Conservation (phyloP, 2,888 invertebrate species). For the Apodemia hepburni region DNA sequence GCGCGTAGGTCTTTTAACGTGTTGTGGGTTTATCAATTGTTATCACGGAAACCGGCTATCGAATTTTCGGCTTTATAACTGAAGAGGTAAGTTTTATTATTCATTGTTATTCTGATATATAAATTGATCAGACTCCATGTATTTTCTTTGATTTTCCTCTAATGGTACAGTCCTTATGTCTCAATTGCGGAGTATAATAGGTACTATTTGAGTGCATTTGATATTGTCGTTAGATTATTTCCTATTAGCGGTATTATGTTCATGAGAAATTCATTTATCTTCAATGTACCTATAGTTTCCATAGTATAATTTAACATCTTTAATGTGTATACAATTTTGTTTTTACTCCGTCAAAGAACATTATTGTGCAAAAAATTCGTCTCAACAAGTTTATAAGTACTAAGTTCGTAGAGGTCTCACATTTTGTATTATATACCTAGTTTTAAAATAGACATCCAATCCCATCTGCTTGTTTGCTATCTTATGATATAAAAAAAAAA, state of each 20-base stretch:
- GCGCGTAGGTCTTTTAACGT: slow-evolving; percentile 21
- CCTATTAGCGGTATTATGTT: slow-evolving; percentile 5
- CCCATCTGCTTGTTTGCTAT: too few relatives aligned
- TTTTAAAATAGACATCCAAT: too few relatives aligned
- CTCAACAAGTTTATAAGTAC: too few relatives aligned
- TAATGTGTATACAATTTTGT: background rate
- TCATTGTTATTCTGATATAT: background rate
- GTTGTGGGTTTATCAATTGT: slow-evolving; percentile 14
- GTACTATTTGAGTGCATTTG: slow-evolving; percentile 1
- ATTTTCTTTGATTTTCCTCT: slow-evolving; percentile 10
- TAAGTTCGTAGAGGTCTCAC: too few relatives aligned
- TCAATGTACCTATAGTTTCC: background rate
- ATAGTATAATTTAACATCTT: background rate
- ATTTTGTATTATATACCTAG: too few relatives aligned
- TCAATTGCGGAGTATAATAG: slow-evolving; percentile 2
- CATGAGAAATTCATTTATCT: background rate
- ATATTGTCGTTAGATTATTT: slow-evolving; percentile 3
- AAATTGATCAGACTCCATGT: background rate
- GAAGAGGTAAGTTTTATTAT: background rate
- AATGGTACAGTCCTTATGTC: background rate
- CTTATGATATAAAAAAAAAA: too few relatives aligned
- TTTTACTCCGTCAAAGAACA: background rate
- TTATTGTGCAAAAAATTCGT: background rate
- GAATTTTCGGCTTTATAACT: slow-evolving; percentile 8
- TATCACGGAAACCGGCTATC: background rate